A percentile compares a stretch with the other conserved stretches of the same genome.
Conservation (phyloP, 2,888 invertebrate genomes). For the Drosophila borealis region DNA sequence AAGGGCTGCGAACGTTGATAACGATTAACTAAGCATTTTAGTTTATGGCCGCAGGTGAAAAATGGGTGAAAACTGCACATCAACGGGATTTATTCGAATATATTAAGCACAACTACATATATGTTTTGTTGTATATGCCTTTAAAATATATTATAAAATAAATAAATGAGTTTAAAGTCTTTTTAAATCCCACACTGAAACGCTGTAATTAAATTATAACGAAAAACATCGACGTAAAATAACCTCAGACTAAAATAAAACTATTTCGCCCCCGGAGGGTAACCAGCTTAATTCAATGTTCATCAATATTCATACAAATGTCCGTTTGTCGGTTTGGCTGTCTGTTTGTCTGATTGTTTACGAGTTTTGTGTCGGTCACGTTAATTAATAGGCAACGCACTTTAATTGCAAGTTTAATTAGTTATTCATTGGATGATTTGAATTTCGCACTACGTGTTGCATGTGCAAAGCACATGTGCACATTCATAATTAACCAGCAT, state of each 20-base stretch:
- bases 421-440: slow-evolving; percentile 42
- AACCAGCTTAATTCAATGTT: slow-evolving; percentile 35
- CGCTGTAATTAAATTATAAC: too few relatives aligned
- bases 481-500: slow-evolving; percentile 14
- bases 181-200: too few relatives aligned
- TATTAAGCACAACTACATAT: too few relatives aligned
- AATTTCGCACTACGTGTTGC: slow-evolving; percentile 33
- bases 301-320: slow-evolving; percentile 33
- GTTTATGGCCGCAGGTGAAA: too few relatives aligned
- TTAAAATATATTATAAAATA: too few relatives aligned
- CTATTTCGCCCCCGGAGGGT: slow-evolving; percentile 2
- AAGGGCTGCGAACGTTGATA: too few relatives aligned
- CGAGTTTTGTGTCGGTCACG: slow-evolving; percentile 22
- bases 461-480: not conserved
- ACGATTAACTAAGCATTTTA: too few relatives aligned
- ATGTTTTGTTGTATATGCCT: too few relatives aligned
- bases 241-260: not conserved
- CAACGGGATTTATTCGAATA: too few relatives aligned
- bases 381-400: slow-evolving; percentile 41
- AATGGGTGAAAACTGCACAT: too few relatives aligned
- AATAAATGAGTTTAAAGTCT: too few relatives aligned
- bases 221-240: too few relatives aligned
- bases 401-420: slow-evolving; percentile 45
- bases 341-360: slow-evolving; percentile 19
- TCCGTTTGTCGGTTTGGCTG: not conserved